Conservation (phyloP, 2,888 invertebrate genomes). For the Ethmia dodecea region DNA sequence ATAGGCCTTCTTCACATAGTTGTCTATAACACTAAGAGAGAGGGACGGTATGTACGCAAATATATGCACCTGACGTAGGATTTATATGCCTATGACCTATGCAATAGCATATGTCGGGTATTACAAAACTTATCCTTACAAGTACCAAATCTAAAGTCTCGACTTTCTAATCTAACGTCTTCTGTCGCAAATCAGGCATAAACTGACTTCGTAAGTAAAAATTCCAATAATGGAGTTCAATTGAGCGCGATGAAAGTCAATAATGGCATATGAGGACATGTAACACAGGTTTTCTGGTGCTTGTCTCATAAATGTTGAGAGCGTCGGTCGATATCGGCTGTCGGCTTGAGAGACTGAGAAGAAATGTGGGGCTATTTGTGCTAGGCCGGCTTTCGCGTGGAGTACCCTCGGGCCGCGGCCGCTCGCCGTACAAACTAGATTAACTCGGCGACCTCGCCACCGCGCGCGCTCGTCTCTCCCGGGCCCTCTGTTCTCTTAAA, state of each 20-base stretch:
- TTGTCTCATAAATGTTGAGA: conserved; percentile 49
- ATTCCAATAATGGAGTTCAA: conserved; percentile 18
- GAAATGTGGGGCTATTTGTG: conserved; percentile 65
- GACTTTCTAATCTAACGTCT: no score
- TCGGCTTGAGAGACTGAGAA: conserved; percentile 53
- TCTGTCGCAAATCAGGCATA: no score
- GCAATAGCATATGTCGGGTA: no score
- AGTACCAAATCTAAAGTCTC: no score
- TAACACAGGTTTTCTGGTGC: conserved; percentile 37
- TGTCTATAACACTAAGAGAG: no score
- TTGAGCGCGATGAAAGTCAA: conserved; percentile 16
- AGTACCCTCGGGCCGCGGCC: conserved; percentile 42
- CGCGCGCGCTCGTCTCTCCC: conserved; percentile 17
- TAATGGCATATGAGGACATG: conserved; percentile 26
- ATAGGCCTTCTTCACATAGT: no score
- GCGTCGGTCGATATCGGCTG: conserved; percentile 50
- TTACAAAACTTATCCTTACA: no score
- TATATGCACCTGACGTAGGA: no score
- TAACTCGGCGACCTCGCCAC: conserved; percentile 45
- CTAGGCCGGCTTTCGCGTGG: conserved; percentile 38
- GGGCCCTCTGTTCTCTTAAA: conserved; percentile 31
- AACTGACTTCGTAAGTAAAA: not conserved
- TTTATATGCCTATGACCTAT: no score
- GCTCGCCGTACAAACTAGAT: conserved; percentile 54
- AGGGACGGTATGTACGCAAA: no score